Base-by-base conservation (phyloP, 2,888 invertebrate genomes). In the Ormyrus thymus region DNA sequence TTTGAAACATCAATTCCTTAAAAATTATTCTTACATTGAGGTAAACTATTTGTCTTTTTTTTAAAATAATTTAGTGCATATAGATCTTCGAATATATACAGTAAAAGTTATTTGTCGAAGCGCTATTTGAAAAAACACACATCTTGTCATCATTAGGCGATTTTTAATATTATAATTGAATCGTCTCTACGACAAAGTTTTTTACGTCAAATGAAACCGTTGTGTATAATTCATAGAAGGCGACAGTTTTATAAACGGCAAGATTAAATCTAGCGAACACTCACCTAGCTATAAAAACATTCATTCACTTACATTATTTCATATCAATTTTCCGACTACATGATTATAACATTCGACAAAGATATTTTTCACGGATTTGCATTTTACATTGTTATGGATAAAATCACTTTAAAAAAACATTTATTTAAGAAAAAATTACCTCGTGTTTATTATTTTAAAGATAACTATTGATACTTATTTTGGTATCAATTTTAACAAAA, bases 281-380 rank as follows among this genome's bases (percentile, higher is more conserved):
- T 29, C 29, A 29, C 61, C 43, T 77, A 78, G 10, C 55, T 73
- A 79, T 15, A 70, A 66, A 50, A 69, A 79, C 74, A 79, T 69
- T 79, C 74, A 75, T 75, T 59, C 70, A 53, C 13, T 59, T 74
- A 70, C 59, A 65, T 3, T 29, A 4, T 29, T 62, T 62, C n/a
- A 10, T 48, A 66, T 55, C 6, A 29, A 45, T 76, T 80, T 74
- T 69, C 45, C 61, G 51, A 13, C 13, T 79, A 79, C 6, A 76
- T 45, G 29, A 13, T 69, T 70, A 50, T 61, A 65, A 70, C 58
- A 68, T 68, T 10, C 43, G 61, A 76, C 55, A 8, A 8, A 46
- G 6, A 72, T 72, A 72, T 53, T 59, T 48, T 46, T 70, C 59
- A 78, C 69, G 46, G 51, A 61, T 15, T 64, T 15, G 8, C 10